A percentile compares a stretch with the other conserved stretches of the same genome.
These are phyloP conservation scores for Cyclura pinguis DNA, from an alignment of 2,797 vertebrate genomes.

Conservation along the genomic window DNA sequence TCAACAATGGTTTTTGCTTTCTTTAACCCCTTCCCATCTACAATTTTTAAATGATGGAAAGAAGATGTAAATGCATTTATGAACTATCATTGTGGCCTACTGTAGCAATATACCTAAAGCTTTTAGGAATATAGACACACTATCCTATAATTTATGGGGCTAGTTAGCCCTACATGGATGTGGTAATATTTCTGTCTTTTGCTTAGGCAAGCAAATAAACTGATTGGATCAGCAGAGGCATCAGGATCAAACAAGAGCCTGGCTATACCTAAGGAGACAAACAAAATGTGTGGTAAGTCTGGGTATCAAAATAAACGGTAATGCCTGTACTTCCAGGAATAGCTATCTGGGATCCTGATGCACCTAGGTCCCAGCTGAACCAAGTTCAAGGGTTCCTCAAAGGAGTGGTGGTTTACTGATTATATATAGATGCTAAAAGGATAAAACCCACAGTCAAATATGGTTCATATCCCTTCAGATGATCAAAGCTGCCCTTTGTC, in stretches of 20 bases:
- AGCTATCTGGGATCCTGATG: background rate
- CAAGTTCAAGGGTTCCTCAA: too few relatives aligned
- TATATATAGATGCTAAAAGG: too few relatives aligned
- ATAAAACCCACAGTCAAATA: too few relatives aligned
- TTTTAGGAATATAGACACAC: background rate
- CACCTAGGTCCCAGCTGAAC: too few relatives aligned
- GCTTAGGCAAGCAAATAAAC: conserved; percentile 13
- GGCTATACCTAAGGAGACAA: conserved; percentile 53
- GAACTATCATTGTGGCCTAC: background rate
- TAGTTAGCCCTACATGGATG: background rate
- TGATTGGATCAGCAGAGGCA: background rate
- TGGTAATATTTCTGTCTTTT: conserved; percentile 33
- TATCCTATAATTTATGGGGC: conserved; percentile 1
- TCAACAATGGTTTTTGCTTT: too few relatives aligned
- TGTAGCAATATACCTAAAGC: background rate
- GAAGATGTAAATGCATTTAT: background rate
- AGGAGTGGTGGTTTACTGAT: too few relatives aligned
- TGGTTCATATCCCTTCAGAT: too few relatives aligned
- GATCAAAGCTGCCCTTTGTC: too few relatives aligned
- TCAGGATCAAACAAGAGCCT: conserved; percentile 21
- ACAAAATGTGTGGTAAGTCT: conserved; percentile 53
- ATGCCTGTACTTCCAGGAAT: background rate
- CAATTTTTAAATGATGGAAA: background rate
- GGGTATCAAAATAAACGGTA: background rate
- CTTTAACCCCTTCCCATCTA: too few relatives aligned